These are phyloP conservation scores for Pygoscelis antarcticus DNA, from an alignment of 2,113 vertebrate species.

Conservation along the genomic window DNA sequence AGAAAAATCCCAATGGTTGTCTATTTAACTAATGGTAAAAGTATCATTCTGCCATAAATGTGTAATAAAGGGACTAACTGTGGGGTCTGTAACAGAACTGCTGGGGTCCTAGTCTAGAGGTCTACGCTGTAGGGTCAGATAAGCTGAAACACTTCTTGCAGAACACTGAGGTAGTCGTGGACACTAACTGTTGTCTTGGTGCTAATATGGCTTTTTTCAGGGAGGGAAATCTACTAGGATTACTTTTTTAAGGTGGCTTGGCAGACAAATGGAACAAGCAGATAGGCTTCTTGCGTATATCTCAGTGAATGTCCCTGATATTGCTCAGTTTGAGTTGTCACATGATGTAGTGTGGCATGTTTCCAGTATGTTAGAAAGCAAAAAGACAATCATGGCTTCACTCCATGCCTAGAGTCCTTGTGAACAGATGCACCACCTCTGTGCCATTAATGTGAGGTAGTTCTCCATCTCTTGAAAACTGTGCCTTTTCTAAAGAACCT, in stretches of 20 bases:
- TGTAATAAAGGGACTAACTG: neutral
- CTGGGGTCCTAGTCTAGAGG: neutral
- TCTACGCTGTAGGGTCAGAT: neutral
- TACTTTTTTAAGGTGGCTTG: neutral
- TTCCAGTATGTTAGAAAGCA: neutral
- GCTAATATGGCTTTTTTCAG: neutral
- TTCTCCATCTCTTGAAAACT: neutral
- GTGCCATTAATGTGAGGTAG: neutral
- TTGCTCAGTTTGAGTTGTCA: neutral
- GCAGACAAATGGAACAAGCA: slow-evolving; percentile 14
- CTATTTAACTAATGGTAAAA: neutral
- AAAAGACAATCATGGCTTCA: neutral
- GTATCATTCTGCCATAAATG: neutral
- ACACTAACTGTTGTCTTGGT: slow-evolving; percentile 9
- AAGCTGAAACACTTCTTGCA: neutral
- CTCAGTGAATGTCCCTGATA: neutral
- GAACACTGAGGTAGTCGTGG: neutral
- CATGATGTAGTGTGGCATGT: neutral
- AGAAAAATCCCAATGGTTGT: neutral
- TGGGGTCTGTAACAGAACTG: neutral
- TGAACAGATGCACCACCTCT: neutral
- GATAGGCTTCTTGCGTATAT: neutral
- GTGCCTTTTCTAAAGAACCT: neutral
- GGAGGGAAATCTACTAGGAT: neutral
- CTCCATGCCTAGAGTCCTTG: neutral